Evolutionary conservation across 2,888 invertebrate genomes (phyloP).

Genomic region (Zaprionus obscuricornis): DNA sequence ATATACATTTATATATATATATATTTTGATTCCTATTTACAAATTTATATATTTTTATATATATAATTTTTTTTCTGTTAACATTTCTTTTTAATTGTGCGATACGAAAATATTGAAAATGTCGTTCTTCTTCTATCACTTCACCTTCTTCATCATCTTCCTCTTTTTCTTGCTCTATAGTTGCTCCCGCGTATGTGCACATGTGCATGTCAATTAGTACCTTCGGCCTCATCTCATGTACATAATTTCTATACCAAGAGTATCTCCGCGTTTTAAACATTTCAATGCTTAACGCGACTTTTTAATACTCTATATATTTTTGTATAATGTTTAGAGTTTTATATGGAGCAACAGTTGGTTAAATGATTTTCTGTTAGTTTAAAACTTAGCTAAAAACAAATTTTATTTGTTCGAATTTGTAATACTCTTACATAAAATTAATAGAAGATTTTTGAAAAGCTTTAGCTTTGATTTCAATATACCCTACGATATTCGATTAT

Average conservation of each 20-base stretch:
- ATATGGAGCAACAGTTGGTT: constrained; percentile 32
- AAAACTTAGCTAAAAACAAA: too few species aligned
- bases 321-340: too few species aligned
- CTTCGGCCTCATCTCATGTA: constrained; percentile 35
- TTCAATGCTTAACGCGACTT: neutral
- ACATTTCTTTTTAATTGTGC: constrained; percentile 40
- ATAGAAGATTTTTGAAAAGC: too few species aligned
- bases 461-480: constrained; percentile 14
- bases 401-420: too few species aligned
- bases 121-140: too few species aligned
- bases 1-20: constrained; percentile 6
- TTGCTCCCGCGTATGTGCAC: constrained; percentile 53
- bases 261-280: neutral
- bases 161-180: too few species aligned
- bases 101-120: constrained; percentile 47
- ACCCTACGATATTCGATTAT: constrained; percentile 4
- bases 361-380: too few species aligned
- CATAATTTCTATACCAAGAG: constrained; percentile 30
- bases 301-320: constrained; percentile 9
- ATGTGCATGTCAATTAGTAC: constrained; percentile 74
- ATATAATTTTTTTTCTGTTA: constrained; percentile 5
- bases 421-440: too few species aligned
- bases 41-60: constrained; percentile 12
- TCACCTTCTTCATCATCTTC: too few species aligned
- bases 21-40: constrained; percentile 13